phyloP scores from a whole-genome alignment of 2,113 vertebrate species.

The Actenoides lindsayi region DNA sequence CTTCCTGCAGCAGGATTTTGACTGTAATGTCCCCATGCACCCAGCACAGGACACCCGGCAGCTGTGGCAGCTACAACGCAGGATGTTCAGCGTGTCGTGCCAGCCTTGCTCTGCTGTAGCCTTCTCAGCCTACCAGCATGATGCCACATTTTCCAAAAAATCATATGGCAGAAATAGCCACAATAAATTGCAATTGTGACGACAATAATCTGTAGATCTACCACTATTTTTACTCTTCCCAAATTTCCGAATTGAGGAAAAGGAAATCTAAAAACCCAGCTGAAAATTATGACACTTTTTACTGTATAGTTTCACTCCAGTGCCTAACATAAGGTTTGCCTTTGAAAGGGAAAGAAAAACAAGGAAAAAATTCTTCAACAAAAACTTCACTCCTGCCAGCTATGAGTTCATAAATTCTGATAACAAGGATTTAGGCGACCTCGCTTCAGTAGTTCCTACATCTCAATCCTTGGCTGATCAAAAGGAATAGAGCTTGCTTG shows the following conservation, averaged over 20 bases:
- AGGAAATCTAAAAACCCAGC: neutral
- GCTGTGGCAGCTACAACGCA: accelerated
- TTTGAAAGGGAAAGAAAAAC: neutral
- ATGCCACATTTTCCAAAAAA: neutral
- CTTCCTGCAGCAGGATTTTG: neutral
- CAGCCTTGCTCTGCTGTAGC: neutral
- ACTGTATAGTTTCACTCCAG: neutral
- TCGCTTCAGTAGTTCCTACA: neutral
- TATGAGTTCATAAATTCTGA: neutral
- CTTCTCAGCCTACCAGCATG: neutral
- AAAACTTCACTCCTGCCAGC: neutral
- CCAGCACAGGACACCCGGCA: neutral
- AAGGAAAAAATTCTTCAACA: neutral
- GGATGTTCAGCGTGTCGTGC: neutral
- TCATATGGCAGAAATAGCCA: neutral
- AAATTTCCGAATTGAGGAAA: neutral
- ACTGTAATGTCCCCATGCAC: accelerated
- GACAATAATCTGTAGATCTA: neutral
- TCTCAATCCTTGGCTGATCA: neutral
- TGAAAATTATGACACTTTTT: neutral
- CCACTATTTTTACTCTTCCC: neutral
- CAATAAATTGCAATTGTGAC: neutral
- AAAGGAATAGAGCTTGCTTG: neutral
- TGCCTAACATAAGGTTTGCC: neutral
- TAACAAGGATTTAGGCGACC: neutral